Percentiles rank a stretch among this genome's conserved stretches.
These are phyloP conservation scores for Dendrolimus kikuchii DNA, from an alignment of 1,140 invertebrate species.

Conservation along the genomic window DNA sequence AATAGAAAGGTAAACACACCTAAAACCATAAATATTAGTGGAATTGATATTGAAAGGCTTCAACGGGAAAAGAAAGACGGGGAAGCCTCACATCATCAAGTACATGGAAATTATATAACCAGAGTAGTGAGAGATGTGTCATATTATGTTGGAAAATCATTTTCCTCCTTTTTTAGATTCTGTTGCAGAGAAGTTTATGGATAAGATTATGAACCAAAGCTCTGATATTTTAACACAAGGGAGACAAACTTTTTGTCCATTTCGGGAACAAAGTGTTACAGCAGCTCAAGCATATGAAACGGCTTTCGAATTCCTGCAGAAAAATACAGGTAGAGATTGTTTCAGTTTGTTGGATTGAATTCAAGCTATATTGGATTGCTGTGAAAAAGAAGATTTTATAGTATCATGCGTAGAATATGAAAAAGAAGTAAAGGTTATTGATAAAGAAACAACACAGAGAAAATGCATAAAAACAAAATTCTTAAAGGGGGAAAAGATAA, in stretches of 20 bases:
- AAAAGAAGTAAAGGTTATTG: background rate
- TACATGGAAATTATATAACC: background rate
- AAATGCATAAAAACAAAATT: background rate
- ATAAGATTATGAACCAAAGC: background rate
- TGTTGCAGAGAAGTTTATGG: background rate
- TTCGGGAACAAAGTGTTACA: conserved; percentile 2
- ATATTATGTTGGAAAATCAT: background rate
- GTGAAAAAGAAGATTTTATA: background rate
- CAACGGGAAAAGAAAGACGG: background rate
- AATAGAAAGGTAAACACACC: background rate
- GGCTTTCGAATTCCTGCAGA: background rate
- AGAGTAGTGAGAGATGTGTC: background rate
- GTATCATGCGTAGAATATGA: background rate
- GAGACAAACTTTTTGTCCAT: conserved; percentile 2
- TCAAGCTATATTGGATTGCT: background rate
- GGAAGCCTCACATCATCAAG: background rate
- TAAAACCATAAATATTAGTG: background rate
- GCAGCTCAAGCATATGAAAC: conserved; percentile 1
- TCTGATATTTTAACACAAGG: background rate
- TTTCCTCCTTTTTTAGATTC: background rate
- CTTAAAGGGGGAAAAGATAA: background rate
- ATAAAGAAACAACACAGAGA: background rate
- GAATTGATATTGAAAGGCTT: background rate
- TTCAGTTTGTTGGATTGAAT: no score
- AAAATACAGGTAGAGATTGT: no score